Evolutionary conservation across 92 coral and sea anemone species (phyloP), one percentile per base, ranked within the genome.

Genomic region (Epizoanthus stellaris): DNA sequence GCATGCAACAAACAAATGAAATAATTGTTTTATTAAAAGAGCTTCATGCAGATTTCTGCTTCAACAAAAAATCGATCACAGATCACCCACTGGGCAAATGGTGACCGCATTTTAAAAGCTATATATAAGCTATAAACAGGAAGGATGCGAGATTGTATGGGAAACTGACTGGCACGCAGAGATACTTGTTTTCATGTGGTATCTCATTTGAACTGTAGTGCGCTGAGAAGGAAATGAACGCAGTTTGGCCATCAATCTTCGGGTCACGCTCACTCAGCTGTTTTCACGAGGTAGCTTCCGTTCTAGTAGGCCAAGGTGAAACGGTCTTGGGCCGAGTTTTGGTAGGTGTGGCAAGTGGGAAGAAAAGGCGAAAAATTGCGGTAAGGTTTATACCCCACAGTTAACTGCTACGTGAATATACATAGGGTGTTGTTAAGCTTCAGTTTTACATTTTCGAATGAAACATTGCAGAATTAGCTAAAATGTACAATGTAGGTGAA

Each of bases 81-180:
- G 66, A 76, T 17, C 56, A 42, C 82, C 82, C 71, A 79, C 72
- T 4, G 70, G 10, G 83, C 3, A n/a, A 63, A 79, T 12, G 40
- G 54, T 45, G 20, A 43, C 34, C 19, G 2, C 11, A n/a, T 9
- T 43, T 30, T 61, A 40, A 76, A 15, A 42, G 70, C 45, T 42
- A 76, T n/a, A n/a, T n/a, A n/a, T n/a, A n/a, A n/a, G 72, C 40
- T 38, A 43, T 17, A 45, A 79, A 79, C 83, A 64, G 83, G 83
- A 79, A 79, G 45, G n/a, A 77, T 42, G 6, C 36, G n/a, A 14
- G 17, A 40, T 79, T 45, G 72, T 70, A 43, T 13, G 59, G 34
- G 83, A 70, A 8, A 10, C 25, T 52, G n/a, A 77, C 45, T 17
- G 58, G 30, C 60, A 43, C 5, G 59, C 83, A 42, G 61, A 63